Evolutionary conservation across 2,797 vertebrate species (phyloP).

Genomic region (Sandelia bainsii): DNA sequence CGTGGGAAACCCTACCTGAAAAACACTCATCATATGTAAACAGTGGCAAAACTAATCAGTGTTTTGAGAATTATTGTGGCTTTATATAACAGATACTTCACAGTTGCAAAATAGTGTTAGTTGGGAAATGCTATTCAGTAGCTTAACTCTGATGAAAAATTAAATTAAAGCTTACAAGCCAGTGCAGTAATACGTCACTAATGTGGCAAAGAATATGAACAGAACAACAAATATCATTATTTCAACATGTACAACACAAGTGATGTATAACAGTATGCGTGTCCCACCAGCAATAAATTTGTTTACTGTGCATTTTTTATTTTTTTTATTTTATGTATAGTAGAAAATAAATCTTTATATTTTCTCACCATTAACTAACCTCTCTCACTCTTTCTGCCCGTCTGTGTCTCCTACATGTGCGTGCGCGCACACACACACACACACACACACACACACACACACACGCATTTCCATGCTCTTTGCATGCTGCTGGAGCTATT

Average conservation of each 20-base stretch:
- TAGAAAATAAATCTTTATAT: not conserved
- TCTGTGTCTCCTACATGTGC: not conserved
- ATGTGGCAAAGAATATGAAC: no score
- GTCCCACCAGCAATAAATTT: no score
- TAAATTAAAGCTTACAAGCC: no score
- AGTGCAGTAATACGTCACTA: no score
- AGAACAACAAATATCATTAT: no score
- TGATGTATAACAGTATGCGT: no score
- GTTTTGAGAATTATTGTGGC: constrained; percentile 25
- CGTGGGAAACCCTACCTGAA: constrained; percentile 19
- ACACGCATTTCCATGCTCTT: constrained; percentile 71
- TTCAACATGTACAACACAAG: not conserved
- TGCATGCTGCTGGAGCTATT: constrained; percentile 78
- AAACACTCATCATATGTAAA: constrained; percentile 17
- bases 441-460: constrained; percentile 17
- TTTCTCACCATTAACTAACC: not conserved
- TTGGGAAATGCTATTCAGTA: not conserved
- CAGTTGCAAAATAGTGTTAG: not conserved
- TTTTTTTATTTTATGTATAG: not conserved
- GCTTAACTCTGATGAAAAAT: not conserved
- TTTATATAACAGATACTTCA: constrained; percentile 3
- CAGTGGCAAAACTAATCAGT: constrained; percentile 13
- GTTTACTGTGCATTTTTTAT: not conserved
- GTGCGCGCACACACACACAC: constrained; percentile 14
- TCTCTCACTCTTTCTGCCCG: not conserved